Base-by-base conservation (phyloP, 2,797 vertebrate species). In the Syncerus caffer region DNA sequence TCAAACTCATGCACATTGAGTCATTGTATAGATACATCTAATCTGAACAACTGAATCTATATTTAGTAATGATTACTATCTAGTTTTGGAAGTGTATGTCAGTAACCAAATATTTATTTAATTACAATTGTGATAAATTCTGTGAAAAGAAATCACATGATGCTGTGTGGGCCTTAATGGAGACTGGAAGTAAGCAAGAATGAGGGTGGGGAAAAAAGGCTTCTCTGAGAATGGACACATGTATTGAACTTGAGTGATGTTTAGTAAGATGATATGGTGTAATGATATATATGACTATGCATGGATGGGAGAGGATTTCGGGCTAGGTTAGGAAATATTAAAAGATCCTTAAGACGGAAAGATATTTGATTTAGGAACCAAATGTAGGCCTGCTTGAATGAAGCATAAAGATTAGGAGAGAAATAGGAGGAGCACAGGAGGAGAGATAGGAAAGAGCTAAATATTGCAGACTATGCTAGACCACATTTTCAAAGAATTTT, bases 101-200 rank as follows among this genome's bases (percentile, higher is more conserved):
- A 89, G 51, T 90, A 21, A 50, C 3, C 8, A 87, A 78, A 42
- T 89, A 38, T 27, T 89, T 93, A 45, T 55, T 96, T 74, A 53
- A 74, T 80, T 78, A 78, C 2, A 57, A 3, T 27, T 86, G 71
- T 78, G 25, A 55, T 16, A 45, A 87, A 38, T 79, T 95, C 16
- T 90, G 6, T 60, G 38, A 78, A 80, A 29, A 3, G 51, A 91
- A 92, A 45, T 4, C 9, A 89, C 9, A 17, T 27, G 25, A 45
- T 29, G 4, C 0, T 74, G 10, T 57, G n/a, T 91, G 6, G 17
- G 2, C 57, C 76, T 51, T 76, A 67, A 95, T 29, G 10, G 42
- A n/a, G 13, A 62, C 27, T n/a, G 0, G 4, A 23, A 67, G 16
- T 84, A 85, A 67, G 2, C 38, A 34, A 27, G n/a, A 90, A 50